Evolutionary conservation across 2,113 vertebrate species (phyloP), one percentile per base, ranked within the genome.

Genomic region (Acrocephalus kingi): DNA sequence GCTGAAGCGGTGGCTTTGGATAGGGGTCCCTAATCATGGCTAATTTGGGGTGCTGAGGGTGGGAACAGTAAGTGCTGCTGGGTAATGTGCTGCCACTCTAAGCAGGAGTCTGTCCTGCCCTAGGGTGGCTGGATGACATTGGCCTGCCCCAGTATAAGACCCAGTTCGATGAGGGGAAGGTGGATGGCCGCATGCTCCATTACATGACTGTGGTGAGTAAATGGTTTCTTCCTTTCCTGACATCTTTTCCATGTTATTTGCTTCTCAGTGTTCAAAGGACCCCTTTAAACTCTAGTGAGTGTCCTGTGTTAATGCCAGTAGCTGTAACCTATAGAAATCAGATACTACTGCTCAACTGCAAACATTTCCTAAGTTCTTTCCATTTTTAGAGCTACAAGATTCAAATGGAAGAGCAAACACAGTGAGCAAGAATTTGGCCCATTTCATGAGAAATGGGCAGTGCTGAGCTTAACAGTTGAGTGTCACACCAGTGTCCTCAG

Each of bases 121-220:
- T 88, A 99, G 99, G 99, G 61, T 99, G 99, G 99, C 96, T 99
- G 97, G 99, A 99, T 96, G 99, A 99, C 87, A 99, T 99, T 14
- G 99, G 99, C 25, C 98, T 99, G 55, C 99, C 99, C 58, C 99
- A 99, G 96, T 99, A 99, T 58, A 99, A 99, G 97, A 99, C 99
- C 22, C 99, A 99, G 98, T 99, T 99, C 97, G 99, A 99, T 90
- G 99, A 99, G 94, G 99, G 98, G 5, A 98, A 99, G 69, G 98
- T 99, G 33, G 99, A 99, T 2, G 99, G 99, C 8, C 98, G 99
- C 74, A 99, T 99, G 99, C 98, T 99, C 22, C 99, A 99, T 89
- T 99, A 99, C 96, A 99, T 99, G 99, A 99, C 98, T 2, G 98
- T 99, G 95, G 99, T 99, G 97, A 98, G 99, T 98, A 78, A 54